These are phyloP conservation scores for Hypocryptadius cinnamomeus DNA, from an alignment of 2,113 vertebrate genomes.

Conservation along the genomic window DNA sequence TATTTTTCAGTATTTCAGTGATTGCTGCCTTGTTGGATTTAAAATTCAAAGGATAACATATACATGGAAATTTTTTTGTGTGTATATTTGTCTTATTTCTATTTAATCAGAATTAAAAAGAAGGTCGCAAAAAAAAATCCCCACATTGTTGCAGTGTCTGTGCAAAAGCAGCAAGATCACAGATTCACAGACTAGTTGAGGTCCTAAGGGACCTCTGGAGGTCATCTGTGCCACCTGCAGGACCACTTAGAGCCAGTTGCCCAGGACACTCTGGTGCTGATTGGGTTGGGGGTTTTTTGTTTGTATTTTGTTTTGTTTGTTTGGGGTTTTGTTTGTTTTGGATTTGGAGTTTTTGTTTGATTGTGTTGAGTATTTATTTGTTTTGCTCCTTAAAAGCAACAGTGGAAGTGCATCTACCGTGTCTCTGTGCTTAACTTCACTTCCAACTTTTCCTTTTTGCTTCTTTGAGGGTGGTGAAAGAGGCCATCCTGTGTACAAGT, in stretches of 20 bases:
- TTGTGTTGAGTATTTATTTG: neutral
- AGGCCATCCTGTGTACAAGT: neutral
- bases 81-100: neutral
- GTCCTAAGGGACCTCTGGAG: neutral
- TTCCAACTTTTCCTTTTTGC: neutral
- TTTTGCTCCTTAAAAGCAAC: neutral
- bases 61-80: neutral
- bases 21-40: neutral
- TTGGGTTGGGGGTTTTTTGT: neutral
- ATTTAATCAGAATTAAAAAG: neutral
- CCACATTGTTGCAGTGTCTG: neutral
- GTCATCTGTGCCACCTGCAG: neutral
- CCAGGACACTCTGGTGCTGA: neutral
- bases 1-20: neutral
- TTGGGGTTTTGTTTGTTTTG: neutral
- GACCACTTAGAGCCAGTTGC: neutral
- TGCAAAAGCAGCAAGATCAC: neutral
- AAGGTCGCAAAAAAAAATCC: neutral
- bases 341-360: neutral
- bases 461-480: neutral
- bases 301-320: neutral
- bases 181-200: neutral
- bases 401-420: neutral
- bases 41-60: neutral
- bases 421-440: neutral